A percentile compares a stretch with the other conserved stretches of the same genome.
Conservation (phyloP, 2,888 invertebrate genomes). For the Acleris laterana region DNA sequence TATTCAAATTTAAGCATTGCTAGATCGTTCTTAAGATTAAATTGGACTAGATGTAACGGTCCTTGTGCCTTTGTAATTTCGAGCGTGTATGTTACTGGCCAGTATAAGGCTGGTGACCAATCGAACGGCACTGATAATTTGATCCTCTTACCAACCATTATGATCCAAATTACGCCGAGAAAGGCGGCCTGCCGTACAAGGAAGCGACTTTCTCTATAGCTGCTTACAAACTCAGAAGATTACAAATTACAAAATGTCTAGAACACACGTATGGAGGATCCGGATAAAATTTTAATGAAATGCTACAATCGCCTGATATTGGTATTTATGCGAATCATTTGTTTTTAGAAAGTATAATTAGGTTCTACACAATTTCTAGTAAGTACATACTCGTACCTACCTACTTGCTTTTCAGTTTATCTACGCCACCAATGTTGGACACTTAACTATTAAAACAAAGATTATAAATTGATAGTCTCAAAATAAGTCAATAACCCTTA, state of each 20-base stretch:
- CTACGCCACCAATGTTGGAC: too few relatives aligned
- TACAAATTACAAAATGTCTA: not conserved
- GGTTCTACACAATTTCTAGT: too few relatives aligned
- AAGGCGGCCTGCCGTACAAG: conserved; percentile 61
- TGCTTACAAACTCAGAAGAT: conserved; percentile 22
- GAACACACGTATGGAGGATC: not conserved
- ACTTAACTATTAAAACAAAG: too few relatives aligned
- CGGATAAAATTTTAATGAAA: too few relatives aligned
- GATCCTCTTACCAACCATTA: conserved; percentile 63
- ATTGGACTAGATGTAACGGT: not conserved
- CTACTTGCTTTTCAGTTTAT: too few relatives aligned
- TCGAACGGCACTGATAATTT: conserved; percentile 48
- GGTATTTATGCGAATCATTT: too few relatives aligned
- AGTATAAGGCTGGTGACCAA: not conserved
- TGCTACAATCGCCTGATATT: too few relatives aligned
- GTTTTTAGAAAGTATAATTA: too few relatives aligned
- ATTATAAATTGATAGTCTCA: too few relatives aligned
- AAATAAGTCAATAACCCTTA: too few relatives aligned
- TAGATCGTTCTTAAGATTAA: not conserved
- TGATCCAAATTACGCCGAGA: conserved; percentile 63
- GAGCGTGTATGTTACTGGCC: not conserved
- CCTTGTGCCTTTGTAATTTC: not conserved
- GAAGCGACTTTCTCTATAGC: conserved; percentile 56
- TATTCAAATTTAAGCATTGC: not conserved
- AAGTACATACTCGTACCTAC: too few relatives aligned